A percentile compares a stretch with the other conserved stretches of the same genome.
Conservation (phyloP, 2,888 invertebrate genomes). For the Hanleya hanleyi region DNA sequence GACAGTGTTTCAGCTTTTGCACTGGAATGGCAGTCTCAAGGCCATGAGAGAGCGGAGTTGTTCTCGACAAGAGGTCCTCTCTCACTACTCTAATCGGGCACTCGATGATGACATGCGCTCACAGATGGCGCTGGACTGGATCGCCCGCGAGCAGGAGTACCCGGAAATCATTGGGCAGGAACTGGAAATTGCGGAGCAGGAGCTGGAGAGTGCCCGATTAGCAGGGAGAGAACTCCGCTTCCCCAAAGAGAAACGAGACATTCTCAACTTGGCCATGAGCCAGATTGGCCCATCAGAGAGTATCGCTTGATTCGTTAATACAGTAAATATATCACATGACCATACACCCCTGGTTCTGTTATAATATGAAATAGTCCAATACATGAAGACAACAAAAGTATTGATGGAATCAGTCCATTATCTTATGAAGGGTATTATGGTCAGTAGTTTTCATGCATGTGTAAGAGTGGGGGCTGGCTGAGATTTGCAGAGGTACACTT, state of each 20-base stretch:
- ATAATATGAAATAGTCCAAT: no score
- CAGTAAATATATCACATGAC: no score
- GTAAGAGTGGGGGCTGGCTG: no score
- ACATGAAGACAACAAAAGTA: no score
- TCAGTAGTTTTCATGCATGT: no score
- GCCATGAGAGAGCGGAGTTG: constrained; percentile 97
- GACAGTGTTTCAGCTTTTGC: constrained; percentile 97
- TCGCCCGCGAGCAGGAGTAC: constrained; percentile 82
- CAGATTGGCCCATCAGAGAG: constrained; percentile 78
- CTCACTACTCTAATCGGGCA: constrained; percentile 93
- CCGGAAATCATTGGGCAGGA: constrained; percentile 85
- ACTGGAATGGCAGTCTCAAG: constrained; percentile 97
- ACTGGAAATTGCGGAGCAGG: constrained; percentile 87
- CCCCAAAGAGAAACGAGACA: constrained; percentile 96
- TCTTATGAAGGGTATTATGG: no score
- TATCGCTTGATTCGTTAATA: constrained; percentile 59
- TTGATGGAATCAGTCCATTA: no score
- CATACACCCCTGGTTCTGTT: no score
- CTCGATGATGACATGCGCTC: constrained; percentile 96
- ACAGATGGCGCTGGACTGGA: constrained; percentile 95
- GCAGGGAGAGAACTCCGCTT: constrained; percentile 93
- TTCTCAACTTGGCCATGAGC: constrained; percentile 89
- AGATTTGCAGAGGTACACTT: no score
- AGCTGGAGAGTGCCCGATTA: constrained; percentile 87
- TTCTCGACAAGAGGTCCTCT: constrained; percentile 90